phyloP scores from a whole-genome alignment of 2,797 vertebrate genomes.

The Pogonophryne albipinna region DNA sequence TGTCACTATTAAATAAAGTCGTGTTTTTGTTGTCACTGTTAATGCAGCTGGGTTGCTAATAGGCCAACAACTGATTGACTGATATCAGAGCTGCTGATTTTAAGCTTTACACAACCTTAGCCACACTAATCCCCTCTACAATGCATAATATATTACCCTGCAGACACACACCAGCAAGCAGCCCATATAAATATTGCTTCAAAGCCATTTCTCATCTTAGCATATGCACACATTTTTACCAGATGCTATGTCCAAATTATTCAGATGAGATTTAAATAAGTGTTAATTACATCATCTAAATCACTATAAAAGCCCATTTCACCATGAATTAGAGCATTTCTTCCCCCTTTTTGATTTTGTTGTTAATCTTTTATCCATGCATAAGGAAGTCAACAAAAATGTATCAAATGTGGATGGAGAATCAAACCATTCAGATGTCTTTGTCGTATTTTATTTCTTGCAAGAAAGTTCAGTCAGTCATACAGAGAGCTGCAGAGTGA shows the following conservation, averaged over 20 bases:
- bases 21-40: neutral
- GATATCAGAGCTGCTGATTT: conserved; percentile 41
- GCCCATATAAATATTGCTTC: neutral
- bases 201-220: conserved; percentile 3
- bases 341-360: neutral
- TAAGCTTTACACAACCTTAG: conserved; percentile 25
- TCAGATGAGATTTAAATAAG: neutral
- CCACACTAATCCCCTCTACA: conserved; percentile 39
- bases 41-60: conserved; percentile 5
- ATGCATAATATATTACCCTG: conserved; percentile 54
- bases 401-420: too few species aligned
- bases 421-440: too few species aligned
- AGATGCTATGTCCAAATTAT: neutral
- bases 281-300: neutral
- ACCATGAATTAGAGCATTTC: neutral
- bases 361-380: neutral
- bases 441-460: too few species aligned
- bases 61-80: conserved; percentile 35
- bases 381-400: neutral
- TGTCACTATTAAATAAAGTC: conserved; percentile 2
- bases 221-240: neutral
- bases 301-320: neutral
- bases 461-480: too few species aligned
- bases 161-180: conserved; percentile 30
- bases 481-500: too few species aligned